Conservation (phyloP, 2,113 vertebrate genomes). For the Cyprinodon brontotheroides region DNA sequence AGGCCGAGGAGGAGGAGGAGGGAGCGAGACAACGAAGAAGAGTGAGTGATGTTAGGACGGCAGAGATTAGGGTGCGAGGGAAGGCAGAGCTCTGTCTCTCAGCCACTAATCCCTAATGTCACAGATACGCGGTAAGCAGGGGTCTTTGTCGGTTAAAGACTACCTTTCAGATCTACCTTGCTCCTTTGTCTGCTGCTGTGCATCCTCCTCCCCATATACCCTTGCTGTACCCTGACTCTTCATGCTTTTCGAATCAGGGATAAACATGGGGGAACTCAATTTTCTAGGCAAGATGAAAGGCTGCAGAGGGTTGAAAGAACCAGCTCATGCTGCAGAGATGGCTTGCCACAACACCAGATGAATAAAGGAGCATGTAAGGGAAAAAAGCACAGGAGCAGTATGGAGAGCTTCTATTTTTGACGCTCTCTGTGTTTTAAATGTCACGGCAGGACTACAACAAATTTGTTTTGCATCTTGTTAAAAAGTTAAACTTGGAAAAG, state of each 20-base stretch:
- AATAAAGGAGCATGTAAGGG: constrained; percentile 58
- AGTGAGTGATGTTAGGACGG: constrained; percentile 61
- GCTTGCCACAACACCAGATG: constrained; percentile 47
- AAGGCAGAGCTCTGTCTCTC: constrained; percentile 65
- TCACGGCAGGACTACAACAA: constrained; percentile 63
- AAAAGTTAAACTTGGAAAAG: constrained; percentile 59
- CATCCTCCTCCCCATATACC: constrained; percentile 52
- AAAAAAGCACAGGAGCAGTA: constrained; percentile 23
- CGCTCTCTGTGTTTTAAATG: constrained; percentile 49
- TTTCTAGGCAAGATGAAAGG: constrained; percentile 61
- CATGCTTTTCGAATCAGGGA: constrained; percentile 55
- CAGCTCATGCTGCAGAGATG: constrained; percentile 39
- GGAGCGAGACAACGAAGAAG: constrained; percentile 42
- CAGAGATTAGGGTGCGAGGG: constrained; percentile 69
- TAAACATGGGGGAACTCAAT: constrained; percentile 58
- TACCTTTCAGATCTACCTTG: constrained; percentile 63
- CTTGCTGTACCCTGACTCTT: constrained; percentile 42
- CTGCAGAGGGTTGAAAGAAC: constrained; percentile 54
- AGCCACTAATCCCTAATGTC: constrained; percentile 73
- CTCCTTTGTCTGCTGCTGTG: constrained; percentile 53
- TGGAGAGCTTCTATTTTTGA: constrained; percentile 35
- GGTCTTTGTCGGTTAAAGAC: constrained; percentile 68
- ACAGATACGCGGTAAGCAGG: constrained; percentile 66
- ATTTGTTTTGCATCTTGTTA: constrained; percentile 68
- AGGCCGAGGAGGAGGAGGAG: constrained; percentile 44